Evolutionary conservation across 2,888 invertebrate genomes (phyloP).

Genomic region (Mythimna impura): DNA sequence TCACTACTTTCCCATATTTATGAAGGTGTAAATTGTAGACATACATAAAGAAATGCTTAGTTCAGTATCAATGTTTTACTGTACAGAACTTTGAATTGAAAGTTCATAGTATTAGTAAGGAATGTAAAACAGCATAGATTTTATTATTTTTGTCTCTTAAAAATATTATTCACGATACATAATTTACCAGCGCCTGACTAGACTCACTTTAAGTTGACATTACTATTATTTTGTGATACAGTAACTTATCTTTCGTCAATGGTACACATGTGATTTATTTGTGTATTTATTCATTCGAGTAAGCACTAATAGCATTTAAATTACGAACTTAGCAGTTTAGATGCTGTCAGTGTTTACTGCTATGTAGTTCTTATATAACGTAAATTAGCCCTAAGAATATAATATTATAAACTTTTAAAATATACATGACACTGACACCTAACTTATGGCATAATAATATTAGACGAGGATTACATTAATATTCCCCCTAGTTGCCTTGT

Average conservation of each 20-base stretch:
- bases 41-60: slow-evolving; percentile 34
- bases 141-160: slow-evolving; percentile 15
- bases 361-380: slow-evolving; percentile 6
- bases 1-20: slow-evolving; percentile 56
- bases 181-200: slow-evolving; percentile 46
- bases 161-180: slow-evolving; percentile 20
- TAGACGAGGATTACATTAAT: slow-evolving; percentile 68
- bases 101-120: slow-evolving; percentile 37
- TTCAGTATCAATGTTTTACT: slow-evolving; percentile 22
- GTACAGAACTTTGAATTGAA: slow-evolving; percentile 12
- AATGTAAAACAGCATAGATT: slow-evolving; percentile 42
- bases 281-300: slow-evolving; percentile 43
- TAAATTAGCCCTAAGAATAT: slow-evolving; percentile 28
- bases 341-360: slow-evolving; percentile 49
- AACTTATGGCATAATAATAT: slow-evolving; percentile 72
- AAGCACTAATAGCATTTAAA: slow-evolving; percentile 49
- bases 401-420: slow-evolving; percentile 45
- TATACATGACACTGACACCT: slow-evolving; percentile 68
- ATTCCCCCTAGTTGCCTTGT: slow-evolving; percentile 83
- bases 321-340: slow-evolving; percentile 25
- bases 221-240: slow-evolving; percentile 26
- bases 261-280: slow-evolving; percentile 66
- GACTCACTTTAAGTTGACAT: slow-evolving; percentile 41
- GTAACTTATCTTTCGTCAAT: slow-evolving; percentile 37
- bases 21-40: neutral